Evolutionary conservation across 2,888 invertebrate species (phyloP).

Genomic region (Eueremaeus valkanovi): DNA sequence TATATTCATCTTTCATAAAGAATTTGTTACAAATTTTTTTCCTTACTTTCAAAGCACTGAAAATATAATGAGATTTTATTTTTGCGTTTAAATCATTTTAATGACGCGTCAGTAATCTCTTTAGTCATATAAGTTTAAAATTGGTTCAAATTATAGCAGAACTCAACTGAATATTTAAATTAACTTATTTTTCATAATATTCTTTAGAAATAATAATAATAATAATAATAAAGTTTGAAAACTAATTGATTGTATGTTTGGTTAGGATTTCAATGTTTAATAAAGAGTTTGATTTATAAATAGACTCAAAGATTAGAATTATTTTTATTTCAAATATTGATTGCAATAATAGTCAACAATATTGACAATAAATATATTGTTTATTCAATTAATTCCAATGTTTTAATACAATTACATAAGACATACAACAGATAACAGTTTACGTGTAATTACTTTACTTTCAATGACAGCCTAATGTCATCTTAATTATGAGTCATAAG

Average conservation of each 20-base stretch:
- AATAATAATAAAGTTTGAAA: too few species aligned
- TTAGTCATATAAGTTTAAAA: background rate
- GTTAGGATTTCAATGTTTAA: too few species aligned
- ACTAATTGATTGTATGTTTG: too few species aligned
- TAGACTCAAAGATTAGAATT: too few species aligned
- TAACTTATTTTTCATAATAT: too few species aligned
- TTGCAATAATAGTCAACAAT: too few species aligned
- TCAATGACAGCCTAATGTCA: constrained; percentile 17
- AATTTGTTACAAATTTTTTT: background rate
- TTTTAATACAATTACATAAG: background rate
- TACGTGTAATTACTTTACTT: background rate
- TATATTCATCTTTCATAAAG: background rate
- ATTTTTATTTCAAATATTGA: too few species aligned
- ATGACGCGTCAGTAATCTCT: background rate
- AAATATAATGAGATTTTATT: background rate
- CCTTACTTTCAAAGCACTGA: background rate
- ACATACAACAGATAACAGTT: constrained; percentile 1
- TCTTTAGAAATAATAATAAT: too few species aligned
- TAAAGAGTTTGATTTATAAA: too few species aligned
- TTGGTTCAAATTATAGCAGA: background rate
- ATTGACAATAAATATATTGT: too few species aligned
- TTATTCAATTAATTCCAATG: background rate
- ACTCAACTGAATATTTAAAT: too few species aligned
- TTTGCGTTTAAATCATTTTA: constrained; percentile 9
- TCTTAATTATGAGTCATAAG: constrained; percentile 15